Conservation (phyloP, 2,113 vertebrate species). For the Notothenia rossii region DNA sequence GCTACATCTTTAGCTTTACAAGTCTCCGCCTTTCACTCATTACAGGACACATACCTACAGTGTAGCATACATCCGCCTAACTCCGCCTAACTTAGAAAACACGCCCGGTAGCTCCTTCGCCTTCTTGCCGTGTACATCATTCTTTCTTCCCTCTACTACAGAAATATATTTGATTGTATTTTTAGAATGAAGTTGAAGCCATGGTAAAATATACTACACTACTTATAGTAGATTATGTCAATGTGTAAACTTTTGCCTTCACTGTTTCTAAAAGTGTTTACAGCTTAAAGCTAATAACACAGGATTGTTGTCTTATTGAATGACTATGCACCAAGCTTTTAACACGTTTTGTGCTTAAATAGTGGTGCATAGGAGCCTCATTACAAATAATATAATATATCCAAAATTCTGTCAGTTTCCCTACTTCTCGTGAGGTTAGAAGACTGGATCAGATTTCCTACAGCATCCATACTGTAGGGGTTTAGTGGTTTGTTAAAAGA, state of each 20-base stretch:
- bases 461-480: conserved; percentile 10
- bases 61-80: not conserved
- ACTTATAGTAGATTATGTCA: not conserved
- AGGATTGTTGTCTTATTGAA: not conserved
- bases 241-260: not conserved
- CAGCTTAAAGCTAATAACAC: not conserved
- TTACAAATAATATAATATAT: not conserved
- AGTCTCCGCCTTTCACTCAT: conserved; percentile 42
- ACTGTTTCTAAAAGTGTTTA: not conserved
- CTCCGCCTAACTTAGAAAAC: conserved; percentile 13
- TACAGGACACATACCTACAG: conserved; percentile 53
- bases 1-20: conserved; percentile 50
- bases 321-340: not conserved
- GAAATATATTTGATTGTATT: not conserved
- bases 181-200: not conserved
- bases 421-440: not conserved
- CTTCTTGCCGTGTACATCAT: not conserved
- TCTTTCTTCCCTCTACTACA: not conserved
- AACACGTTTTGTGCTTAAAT: not conserved
- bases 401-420: not conserved
- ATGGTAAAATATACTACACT: not conserved
- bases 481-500: conserved; percentile 30
- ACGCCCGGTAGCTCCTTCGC: not conserved
- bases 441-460: conserved; percentile 8
- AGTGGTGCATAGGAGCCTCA: not conserved